Evolutionary conservation across 2,113 vertebrate genomes (phyloP), one percentile per base, ranked within the genome.

Genomic region (Odocoileus virginianus): DNA sequence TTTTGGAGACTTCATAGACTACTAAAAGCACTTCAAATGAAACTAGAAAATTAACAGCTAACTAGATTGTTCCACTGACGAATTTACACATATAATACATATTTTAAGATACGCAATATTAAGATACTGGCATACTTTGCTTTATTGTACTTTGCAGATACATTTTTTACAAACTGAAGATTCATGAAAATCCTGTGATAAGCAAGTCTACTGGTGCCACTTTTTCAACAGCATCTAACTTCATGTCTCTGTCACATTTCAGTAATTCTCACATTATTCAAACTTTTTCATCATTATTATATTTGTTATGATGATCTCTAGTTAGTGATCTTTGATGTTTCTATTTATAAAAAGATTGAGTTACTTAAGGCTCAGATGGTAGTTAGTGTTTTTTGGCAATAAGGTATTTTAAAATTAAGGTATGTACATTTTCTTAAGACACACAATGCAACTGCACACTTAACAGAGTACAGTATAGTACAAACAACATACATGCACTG

Each of bases 21-120:
- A 74, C 45, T 79, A 92, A 40, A 64, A 93, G 43, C 19, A 93
- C 30, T 52, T 78, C 55, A 54, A 94, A 89, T 71, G 50, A 55
- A 91, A 57, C 40, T 82, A 89, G 6, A 90, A 74, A 96, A 64
- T 60, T 97, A 96, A 54, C 6, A 88, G 61, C 43, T 74, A 93
- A 74, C 17, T 64, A 86, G 47, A 93, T 2, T 74, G 13, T 64
- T 81, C 25, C 50, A 93, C 1, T 86, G 21, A 89, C 17, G 19
- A 81, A 36, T 88, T 71, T 58, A 93, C n/a, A 61, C 11, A 47
- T 57, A 60, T 10, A 95, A 64, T 82, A 87, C 1, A 74, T 54
- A 95, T 81, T 91, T 95, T 87, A 93, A 83, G 33, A 64, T 43
- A 90, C 36, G 82, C 1, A 87, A 61, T 55, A n/a, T 23, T 92